phyloP scores from a whole-genome alignment of 2,797 vertebrate genomes.

The Rhabdomys pumilio region DNA sequence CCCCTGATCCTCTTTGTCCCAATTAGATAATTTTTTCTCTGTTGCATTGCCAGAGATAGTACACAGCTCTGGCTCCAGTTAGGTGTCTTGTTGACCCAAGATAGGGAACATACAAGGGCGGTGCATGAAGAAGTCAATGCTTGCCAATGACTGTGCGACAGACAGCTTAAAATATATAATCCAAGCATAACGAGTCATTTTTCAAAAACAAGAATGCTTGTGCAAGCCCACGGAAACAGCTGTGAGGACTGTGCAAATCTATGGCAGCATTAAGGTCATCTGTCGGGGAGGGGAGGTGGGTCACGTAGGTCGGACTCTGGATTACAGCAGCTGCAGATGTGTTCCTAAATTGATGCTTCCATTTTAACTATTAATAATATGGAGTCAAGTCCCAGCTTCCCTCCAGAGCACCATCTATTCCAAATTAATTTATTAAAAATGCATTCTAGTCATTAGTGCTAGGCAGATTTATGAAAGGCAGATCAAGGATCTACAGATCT shows the following conservation, averaged over 20 bases:
- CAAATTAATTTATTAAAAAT: constrained; percentile 85
- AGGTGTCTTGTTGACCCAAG: background rate
- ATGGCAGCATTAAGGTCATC: background rate
- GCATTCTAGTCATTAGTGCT: constrained; percentile 77
- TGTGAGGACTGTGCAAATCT: background rate
- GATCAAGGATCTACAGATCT: constrained; percentile 42
- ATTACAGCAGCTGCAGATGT: constrained; percentile 16
- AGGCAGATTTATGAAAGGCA: constrained; percentile 82
- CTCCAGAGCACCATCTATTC: constrained; percentile 77
- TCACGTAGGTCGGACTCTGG: background rate
- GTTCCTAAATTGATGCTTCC: constrained; percentile 61
- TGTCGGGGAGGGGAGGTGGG: fast-evolving
- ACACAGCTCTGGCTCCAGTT: background rate
- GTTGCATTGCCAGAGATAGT: background rate
- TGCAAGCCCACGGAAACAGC: background rate
- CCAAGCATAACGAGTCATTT: constrained; percentile 5
- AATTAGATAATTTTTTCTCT: constrained; percentile 21
- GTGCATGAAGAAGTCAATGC: background rate
- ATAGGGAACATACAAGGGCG: background rate
- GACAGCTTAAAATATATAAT: constrained; percentile 51
- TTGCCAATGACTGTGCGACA: background rate
- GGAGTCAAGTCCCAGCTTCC: constrained; percentile 62
- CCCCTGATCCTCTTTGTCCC: constrained; percentile 49
- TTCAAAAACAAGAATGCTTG: constrained; percentile 19
- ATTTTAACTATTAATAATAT: constrained; percentile 74